Percentiles rank a stretch among this genome's conserved stretches.
Conservation (phyloP, 92 coral and sea anemone species). For the Epizoanthus rinbou region DNA sequence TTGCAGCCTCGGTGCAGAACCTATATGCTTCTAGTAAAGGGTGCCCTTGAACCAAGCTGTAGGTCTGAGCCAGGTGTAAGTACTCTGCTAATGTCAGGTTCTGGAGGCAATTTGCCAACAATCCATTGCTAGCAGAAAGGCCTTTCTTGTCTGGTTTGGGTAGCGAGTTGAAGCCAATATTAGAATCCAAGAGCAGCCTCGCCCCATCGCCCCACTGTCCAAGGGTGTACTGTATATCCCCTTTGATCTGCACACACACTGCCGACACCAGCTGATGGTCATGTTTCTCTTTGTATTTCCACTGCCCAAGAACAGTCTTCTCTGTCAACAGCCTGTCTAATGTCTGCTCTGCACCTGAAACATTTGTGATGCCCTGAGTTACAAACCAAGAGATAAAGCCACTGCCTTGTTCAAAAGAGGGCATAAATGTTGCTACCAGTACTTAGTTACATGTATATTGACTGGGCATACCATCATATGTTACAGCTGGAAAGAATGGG, state of each 20-base stretch:
- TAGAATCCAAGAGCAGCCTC: constrained; percentile 68
- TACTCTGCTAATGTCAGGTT: constrained; percentile 77
- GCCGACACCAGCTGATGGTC: constrained; percentile 86
- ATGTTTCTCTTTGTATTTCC: constrained; percentile 77
- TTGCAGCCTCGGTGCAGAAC: constrained; percentile 74
- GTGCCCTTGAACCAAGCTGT: constrained; percentile 69
- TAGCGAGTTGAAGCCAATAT: constrained; percentile 57
- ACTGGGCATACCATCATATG: neutral
- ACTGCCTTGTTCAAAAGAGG: neutral
- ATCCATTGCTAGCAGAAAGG: constrained; percentile 75
- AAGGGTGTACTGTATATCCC: constrained; percentile 88
- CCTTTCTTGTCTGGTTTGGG: constrained; percentile 93
- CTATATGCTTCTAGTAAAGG: constrained; percentile 81
- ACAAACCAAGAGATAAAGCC: neutral
- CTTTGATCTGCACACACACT: constrained; percentile 90
- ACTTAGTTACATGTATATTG: neutral
- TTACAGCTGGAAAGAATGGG: no score
- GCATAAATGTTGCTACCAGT: neutral
- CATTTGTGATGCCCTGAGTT: neutral
- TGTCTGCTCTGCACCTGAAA: constrained; percentile 85
- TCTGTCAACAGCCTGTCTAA: constrained; percentile 73
- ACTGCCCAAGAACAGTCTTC: constrained; percentile 65
- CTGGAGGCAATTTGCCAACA: constrained; percentile 76
- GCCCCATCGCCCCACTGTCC: constrained; percentile 87
- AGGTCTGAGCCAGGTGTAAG: constrained; percentile 46